These are phyloP conservation scores for Mobula hypostoma DNA, from an alignment of 2,113 vertebrate species.

Conservation along the genomic window DNA sequence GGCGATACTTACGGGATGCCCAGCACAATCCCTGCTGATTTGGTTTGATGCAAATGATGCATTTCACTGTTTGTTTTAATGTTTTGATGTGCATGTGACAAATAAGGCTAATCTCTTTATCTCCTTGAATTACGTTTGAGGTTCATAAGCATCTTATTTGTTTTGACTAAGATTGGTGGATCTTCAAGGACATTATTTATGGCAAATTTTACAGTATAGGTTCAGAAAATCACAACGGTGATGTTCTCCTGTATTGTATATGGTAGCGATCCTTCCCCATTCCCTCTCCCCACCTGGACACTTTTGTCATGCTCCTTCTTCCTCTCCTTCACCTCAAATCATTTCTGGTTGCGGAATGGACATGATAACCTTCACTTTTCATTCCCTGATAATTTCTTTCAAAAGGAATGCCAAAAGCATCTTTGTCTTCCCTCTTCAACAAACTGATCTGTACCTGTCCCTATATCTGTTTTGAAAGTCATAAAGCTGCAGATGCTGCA, in stretches of 20 bases:
- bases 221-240: not conserved
- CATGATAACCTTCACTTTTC: too few species aligned
- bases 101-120: too few species aligned
- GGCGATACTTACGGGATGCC: too few species aligned
- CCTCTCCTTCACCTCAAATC: not conserved
- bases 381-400: not conserved
- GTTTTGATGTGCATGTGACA: too few species aligned
- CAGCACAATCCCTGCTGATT: too few species aligned
- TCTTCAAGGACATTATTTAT: not conserved
- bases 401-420: not conserved
- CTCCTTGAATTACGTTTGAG: not conserved
- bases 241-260: not conserved
- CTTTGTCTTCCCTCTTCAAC: not conserved
- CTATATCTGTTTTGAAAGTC: too few species aligned
- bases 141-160: not conserved
- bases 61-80: too few species aligned
- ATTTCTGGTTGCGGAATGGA: not conserved
- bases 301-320: not conserved
- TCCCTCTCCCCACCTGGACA: not conserved
- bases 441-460: too few species aligned
- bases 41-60: too few species aligned
- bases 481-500: too few species aligned
- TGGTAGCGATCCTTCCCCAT: not conserved
- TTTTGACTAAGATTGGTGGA: not conserved
- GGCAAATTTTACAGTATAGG: not conserved